Base-by-base conservation (phyloP, 2,797 vertebrate species). In the Rhynchonycteris naso region DNA sequence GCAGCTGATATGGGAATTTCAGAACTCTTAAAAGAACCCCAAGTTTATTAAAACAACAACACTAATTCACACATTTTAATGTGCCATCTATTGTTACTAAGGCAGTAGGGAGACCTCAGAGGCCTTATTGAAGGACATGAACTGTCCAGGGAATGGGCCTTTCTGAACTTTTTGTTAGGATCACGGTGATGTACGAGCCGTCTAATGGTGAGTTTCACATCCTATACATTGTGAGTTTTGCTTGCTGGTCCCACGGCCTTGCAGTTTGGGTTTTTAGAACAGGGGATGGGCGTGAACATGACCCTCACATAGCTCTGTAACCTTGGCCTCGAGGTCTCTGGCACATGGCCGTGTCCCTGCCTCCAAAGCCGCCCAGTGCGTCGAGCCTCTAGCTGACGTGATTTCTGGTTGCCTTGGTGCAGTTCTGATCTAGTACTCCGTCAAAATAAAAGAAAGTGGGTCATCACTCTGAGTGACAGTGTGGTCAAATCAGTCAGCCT, bases 1-100 rank as follows among this genome's bases (percentile, higher is more conserved):
- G 0, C 89, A 97, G 96, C 97, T 98, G 93, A 74, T 59, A 5
- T 56, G 94, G 95, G 76, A 94, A 47, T 94, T 97, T 93, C 61
- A 95, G 87, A 81, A 87, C 69, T 50, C 91, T 97, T 95, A 72
- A 94, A 94, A 85, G 54, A 91, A 59, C 69, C 80, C 65, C 54
- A 18, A 56, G 71, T 21, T 52, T 59, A 26, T 74, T 87, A 19
- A 15, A 68, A 93, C 93, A 94, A 76, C 61, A 83, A 54, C 86
- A 90, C 81, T 16, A 26, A 79, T 19, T 68, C 68, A 15, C 59
- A 26, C 7, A 24, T 63, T 61, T 69, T 10, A 66, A 66, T 10
- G 47, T 12, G 76, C 83, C 74, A 72, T 33, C 80, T 47, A 18
- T 52, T 38, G 35, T 83, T 38, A 38, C 79, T 89, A 11, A 47